A percentile compares a stretch with the other conserved stretches of the same genome.
Evolutionary conservation across 2,797 vertebrate genomes (phyloP).

Genomic region (Tarsius wallacei): DNA sequence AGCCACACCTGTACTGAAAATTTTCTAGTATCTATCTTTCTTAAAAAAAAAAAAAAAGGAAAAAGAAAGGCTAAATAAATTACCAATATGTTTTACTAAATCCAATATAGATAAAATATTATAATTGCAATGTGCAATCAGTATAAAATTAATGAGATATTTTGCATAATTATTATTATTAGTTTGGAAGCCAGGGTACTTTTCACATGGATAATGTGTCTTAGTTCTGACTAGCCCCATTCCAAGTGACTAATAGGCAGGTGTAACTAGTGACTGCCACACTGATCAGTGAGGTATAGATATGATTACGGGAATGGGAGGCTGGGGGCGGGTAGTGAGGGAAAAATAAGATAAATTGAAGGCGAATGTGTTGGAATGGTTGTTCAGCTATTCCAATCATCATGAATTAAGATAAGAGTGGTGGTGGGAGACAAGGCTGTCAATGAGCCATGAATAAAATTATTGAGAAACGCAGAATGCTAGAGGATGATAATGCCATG

Average conservation of each 20-base stretch:
- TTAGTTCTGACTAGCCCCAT: neutral
- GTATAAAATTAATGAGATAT: neutral
- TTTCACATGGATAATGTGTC: neutral
- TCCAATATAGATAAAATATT: neutral
- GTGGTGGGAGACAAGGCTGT: neutral
- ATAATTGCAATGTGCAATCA: neutral
- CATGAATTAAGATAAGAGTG: neutral
- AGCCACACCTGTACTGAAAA: neutral
- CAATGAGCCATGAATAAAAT: neutral
- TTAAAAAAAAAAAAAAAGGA: neutral
- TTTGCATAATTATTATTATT: neutral
- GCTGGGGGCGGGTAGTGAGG: neutral
- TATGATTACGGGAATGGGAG: fast-evolving
- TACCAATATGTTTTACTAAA: neutral
- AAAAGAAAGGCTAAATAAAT: neutral
- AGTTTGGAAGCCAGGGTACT: neutral
- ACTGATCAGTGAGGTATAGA: neutral
- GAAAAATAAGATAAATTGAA: neutral
- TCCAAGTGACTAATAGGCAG: neutral
- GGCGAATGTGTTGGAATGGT: neutral
- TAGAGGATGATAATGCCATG: neutral
- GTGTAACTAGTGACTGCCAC: neutral
- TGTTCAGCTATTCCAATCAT: neutral
- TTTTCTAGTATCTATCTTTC: neutral
- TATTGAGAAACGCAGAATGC: neutral